Evolutionary conservation across 2,888 invertebrate species (phyloP).

Genomic region (Heliconius ismenius): DNA sequence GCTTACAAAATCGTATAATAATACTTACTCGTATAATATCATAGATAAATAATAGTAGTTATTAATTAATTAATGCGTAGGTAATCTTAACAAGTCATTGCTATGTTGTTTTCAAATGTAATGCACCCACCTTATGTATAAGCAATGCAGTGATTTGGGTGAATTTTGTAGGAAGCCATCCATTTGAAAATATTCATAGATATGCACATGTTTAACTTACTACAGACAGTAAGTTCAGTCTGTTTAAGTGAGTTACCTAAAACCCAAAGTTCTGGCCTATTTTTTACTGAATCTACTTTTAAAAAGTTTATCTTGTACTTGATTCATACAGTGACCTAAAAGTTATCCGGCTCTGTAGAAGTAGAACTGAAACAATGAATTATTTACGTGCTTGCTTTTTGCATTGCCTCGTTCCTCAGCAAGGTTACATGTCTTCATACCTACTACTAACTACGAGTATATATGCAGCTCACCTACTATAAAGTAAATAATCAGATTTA

Average conservation of each 20-base stretch:
- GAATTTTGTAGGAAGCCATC: neutral
- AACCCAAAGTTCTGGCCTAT: neutral
- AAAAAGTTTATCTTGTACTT: conserved; percentile 33
- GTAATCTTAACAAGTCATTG: too few relatives aligned
- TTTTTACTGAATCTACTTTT: conserved; percentile 13
- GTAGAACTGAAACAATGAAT: conserved; percentile 42
- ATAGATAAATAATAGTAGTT: too few relatives aligned
- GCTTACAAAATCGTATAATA: too few relatives aligned
- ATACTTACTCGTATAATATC: too few relatives aligned
- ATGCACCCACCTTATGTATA: neutral
- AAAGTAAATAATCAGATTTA: neutral
- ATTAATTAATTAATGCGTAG: too few relatives aligned
- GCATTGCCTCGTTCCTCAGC: conserved; percentile 37
- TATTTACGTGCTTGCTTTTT: conserved; percentile 42
- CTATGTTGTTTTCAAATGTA: neutral
- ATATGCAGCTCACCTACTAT: neutral
- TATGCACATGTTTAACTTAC: neutral
- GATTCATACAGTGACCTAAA: conserved; percentile 43
- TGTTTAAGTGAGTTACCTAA: neutral
- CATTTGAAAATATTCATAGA: neutral
- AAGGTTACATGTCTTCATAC: conserved; percentile 24
- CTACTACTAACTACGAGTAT: neutral
- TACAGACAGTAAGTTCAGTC: neutral
- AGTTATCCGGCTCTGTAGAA: conserved; percentile 34
- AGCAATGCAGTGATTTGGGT: neutral